Evolutionary conservation across 92 coral and sea anemone species (phyloP).

Genomic region (Micromussa lordhowensis): DNA sequence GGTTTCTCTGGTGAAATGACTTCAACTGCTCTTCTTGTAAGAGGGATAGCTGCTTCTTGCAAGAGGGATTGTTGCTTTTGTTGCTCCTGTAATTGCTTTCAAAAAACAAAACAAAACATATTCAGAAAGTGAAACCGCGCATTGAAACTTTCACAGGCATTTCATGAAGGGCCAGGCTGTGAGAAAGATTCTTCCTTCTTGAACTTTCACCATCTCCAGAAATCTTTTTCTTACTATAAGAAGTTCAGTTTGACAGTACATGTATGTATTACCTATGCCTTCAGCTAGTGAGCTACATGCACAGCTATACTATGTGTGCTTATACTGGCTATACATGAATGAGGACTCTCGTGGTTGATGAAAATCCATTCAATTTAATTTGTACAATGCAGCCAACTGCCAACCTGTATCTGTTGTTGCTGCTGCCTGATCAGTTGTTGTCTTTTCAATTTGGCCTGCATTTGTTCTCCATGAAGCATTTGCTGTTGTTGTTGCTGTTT

Average conservation of each 20-base stretch:
- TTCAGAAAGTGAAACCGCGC: not conserved
- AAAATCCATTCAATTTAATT: no score
- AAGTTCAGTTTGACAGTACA: no score
- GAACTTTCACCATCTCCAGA: no score
- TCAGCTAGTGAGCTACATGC: no score
- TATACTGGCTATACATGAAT: no score
- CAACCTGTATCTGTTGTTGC: constrained; percentile 61
- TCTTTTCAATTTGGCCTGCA: constrained; percentile 32
- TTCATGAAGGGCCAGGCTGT: no score
- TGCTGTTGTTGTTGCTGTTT: constrained; percentile 26
- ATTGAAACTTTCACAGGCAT: no score
- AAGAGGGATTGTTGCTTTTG: constrained; percentile 45
- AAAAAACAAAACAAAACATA: not conserved
- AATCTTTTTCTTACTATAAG: no score
- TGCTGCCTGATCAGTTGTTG: constrained; percentile 47
- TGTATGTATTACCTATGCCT: no score
- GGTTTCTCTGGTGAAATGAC: constrained; percentile 27
- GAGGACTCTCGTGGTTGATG: no score
- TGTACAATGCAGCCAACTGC: not conserved
- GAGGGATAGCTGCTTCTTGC: constrained; percentile 34
- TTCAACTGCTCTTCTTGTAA: constrained; percentile 52
- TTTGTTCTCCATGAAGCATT: constrained; percentile 19
- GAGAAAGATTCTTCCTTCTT: no score
- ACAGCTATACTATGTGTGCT: no score
- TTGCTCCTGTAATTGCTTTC: constrained; percentile 58